Evolutionary conservation across 2,113 vertebrate genomes (phyloP).

Genomic region (Syngnathus floridae): DNA sequence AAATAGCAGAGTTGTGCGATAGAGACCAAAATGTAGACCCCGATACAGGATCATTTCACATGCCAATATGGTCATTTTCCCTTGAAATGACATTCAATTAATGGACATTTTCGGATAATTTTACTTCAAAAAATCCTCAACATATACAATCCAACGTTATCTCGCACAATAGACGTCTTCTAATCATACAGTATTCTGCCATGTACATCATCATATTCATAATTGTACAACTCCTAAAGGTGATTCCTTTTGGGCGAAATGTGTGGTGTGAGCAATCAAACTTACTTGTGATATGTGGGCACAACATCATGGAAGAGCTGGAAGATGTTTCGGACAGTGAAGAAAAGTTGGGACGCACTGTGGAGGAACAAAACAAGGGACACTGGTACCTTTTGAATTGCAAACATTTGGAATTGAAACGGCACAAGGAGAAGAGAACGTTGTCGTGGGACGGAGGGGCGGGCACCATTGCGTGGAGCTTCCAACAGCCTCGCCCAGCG

Average conservation of each 20-base stretch:
- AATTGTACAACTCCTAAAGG: too few species aligned
- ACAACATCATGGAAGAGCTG: conserved; percentile 95
- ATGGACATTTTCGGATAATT: too few species aligned
- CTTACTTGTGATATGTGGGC: conserved; percentile 94
- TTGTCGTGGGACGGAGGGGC: not conserved
- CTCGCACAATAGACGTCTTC: too few species aligned
- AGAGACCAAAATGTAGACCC: too few species aligned
- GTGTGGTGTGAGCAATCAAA: not conserved
- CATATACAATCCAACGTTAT: too few species aligned
- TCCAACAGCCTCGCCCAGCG: conserved; percentile 80
- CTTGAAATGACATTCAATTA: too few species aligned
- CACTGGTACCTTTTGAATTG: not conserved
- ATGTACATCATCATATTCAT: too few species aligned
- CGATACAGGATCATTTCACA: too few species aligned
- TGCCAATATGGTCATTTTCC: too few species aligned
- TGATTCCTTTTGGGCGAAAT: not conserved
- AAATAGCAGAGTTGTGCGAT: too few species aligned
- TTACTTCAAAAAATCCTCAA: too few species aligned
- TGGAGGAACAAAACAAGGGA: conserved; percentile 7
- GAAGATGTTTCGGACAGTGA: conserved; percentile 90
- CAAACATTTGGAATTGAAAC: not conserved
- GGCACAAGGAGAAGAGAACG: not conserved
- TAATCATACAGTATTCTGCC: too few species aligned
- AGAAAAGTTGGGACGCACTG: conserved; percentile 89
- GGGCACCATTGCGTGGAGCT: conserved; percentile 83